These are phyloP conservation scores for Acipenser oxyrinchus DNA, from an alignment of 2,797 vertebrate genomes.

Conservation along the genomic window DNA sequence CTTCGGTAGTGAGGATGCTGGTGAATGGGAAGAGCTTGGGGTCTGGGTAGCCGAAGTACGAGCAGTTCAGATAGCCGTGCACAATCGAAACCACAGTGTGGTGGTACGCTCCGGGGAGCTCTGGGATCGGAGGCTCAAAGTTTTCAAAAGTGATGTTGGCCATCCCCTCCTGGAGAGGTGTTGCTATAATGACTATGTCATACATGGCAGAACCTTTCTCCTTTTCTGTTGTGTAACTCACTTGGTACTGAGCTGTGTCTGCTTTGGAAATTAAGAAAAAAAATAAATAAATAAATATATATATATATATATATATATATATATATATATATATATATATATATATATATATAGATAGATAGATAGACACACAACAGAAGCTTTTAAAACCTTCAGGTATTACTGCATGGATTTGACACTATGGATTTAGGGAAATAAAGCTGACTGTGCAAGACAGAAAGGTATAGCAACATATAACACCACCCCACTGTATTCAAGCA, in stretches of 20 bases:
- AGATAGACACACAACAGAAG: neutral
- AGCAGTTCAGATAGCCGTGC: constrained; percentile 94
- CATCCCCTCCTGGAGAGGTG: constrained; percentile 67
- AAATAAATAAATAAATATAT: constrained; percentile 4
- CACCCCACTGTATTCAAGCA: too few species aligned
- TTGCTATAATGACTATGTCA: constrained; percentile 84
- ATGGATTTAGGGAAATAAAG: too few species aligned
- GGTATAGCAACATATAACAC: too few species aligned
- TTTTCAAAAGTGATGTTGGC: constrained; percentile 71
- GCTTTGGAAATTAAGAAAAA: constrained; percentile 45
- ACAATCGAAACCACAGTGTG: constrained; percentile 78
- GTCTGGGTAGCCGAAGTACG: constrained; percentile 87
- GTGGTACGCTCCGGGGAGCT: constrained; percentile 70
- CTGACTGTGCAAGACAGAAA: too few species aligned
- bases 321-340: constrained; percentile 6
- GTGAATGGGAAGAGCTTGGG: constrained; percentile 91
- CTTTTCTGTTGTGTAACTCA: constrained; percentile 59
- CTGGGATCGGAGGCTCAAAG: constrained; percentile 61
- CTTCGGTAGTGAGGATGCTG: constrained; percentile 79
- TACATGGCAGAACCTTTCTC: constrained; percentile 67
- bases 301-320: constrained; percentile 8
- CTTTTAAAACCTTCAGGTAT: too few species aligned
- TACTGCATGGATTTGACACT: too few species aligned
- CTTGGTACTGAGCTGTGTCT: constrained; percentile 71
- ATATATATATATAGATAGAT: constrained; percentile 15